Conservation (phyloP, 2,113 vertebrate species). For the Tragelaphus scriptus region DNA sequence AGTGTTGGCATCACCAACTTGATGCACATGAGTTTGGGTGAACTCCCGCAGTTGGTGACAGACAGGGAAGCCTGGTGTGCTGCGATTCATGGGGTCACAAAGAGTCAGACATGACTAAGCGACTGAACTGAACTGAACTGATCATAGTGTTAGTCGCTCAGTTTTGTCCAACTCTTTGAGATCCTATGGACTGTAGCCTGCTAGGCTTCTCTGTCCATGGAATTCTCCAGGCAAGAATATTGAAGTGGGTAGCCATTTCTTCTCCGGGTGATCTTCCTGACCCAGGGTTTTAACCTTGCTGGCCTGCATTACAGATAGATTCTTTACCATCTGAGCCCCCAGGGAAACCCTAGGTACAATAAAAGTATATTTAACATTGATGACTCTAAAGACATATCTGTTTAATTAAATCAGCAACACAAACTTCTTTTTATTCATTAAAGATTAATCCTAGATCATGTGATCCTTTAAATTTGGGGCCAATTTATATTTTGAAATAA, state of each 20-base stretch:
- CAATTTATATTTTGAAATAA: not conserved
- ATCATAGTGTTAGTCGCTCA: not conserved
- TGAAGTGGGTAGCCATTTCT: not conserved
- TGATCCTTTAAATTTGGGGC: not conserved
- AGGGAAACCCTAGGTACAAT: not conserved
- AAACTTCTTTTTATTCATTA: not conserved
- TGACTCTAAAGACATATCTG: not conserved
- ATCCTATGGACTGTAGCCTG: not conserved
- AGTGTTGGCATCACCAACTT: not conserved
- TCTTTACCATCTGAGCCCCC: not conserved
- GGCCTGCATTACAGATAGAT: not conserved
- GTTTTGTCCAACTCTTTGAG: not conserved
- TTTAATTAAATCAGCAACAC: not conserved
- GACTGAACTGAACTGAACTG: too few species aligned
- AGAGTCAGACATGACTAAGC: accelerated
- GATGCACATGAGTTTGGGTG: too few species aligned
- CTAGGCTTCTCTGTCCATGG: not conserved
- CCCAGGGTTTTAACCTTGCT: not conserved
- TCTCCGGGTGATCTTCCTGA: not conserved
- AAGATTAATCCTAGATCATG: not conserved
- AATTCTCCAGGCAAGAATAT: not conserved
- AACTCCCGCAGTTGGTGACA: too few species aligned
- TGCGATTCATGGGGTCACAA: too few species aligned
- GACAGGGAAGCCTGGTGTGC: too few species aligned
- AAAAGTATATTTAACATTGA: not conserved